A percentile compares a stretch with the other conserved stretches of the same genome.
phyloP scores from a whole-genome alignment of 2,797 vertebrate species.

The Cheirogaleus major region DNA sequence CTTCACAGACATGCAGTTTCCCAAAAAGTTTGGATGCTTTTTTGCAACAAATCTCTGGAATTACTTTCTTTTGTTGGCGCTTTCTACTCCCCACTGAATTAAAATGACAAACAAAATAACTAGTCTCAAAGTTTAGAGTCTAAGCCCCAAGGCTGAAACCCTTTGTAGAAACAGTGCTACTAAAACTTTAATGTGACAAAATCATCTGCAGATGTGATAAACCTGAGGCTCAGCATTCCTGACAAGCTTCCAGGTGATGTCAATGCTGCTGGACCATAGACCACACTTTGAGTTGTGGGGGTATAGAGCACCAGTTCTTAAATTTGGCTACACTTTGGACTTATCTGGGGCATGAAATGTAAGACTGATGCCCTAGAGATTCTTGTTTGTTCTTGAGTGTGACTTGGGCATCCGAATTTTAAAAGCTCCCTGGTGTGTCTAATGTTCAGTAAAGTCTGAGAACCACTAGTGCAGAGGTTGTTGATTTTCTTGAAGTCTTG shows the following conservation, averaged over 20 bases:
- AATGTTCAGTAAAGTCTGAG: constrained; percentile 9
- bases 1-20: not conserved
- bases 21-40: not conserved
- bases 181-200: constrained; percentile 23
- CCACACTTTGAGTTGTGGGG: not conserved
- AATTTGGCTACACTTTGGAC: not conserved
- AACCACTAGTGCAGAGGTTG: not conserved
- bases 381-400: constrained; percentile 5
- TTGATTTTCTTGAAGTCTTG: not conserved
- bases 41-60: not conserved
- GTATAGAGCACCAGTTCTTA: not conserved
- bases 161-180: not conserved
- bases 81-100: not conserved
- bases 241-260: not conserved
- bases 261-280: not conserved
- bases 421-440: not conserved
- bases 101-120: not conserved
- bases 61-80: not conserved
- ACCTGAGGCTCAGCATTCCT: not conserved
- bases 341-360: not conserved
- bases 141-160: not conserved
- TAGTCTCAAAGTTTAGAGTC: not conserved
- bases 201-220: not conserved
- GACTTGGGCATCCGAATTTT: not conserved
- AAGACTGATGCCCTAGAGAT: not conserved